Evolutionary conservation across 1,140 invertebrate genomes (phyloP).

Genomic region (Alviniconcha marisindica): DNA sequence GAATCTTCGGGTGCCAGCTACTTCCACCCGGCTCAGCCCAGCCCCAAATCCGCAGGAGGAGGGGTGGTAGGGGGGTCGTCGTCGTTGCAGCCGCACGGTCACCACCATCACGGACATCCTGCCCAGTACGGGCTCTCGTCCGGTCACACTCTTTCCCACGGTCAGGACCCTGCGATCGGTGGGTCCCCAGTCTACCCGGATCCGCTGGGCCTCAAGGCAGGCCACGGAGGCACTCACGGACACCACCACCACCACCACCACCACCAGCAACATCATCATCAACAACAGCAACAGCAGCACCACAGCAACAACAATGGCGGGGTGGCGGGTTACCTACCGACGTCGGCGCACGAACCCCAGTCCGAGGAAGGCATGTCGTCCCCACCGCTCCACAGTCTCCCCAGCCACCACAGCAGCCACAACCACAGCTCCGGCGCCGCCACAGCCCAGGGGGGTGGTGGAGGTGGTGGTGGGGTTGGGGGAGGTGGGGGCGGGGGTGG

Average conservation of each 20-base stretch:
- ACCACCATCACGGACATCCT: background rate
- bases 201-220: conserved; percentile 5
- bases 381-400: background rate
- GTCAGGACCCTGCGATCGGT: conserved; percentile 18
- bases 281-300: background rate
- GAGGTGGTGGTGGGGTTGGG: background rate
- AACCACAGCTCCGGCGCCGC: conserved; percentile 6
- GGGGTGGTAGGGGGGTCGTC: background rate
- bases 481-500: conserved; percentile 19
- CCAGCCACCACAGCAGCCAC: conserved; percentile 5
- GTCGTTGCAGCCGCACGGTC: background rate
- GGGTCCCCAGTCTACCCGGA: conserved; percentile 37
- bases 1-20: conserved; percentile 1
- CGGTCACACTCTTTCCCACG: background rate
- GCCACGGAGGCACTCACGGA: background rate
- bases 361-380: conserved; percentile 29
- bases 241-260: background rate
- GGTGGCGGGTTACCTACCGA: background rate
- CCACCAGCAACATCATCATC: background rate
- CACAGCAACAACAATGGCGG: conserved; percentile 23
- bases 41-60: conserved; percentile 10
- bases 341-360: background rate
- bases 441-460: background rate
- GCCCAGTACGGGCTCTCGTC: background rate
- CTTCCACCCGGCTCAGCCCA: conserved; percentile 30